Evolutionary conservation across 2,888 invertebrate species (phyloP), one percentile per base, ranked within the genome.

Genomic region (Thumatha senex): DNA sequence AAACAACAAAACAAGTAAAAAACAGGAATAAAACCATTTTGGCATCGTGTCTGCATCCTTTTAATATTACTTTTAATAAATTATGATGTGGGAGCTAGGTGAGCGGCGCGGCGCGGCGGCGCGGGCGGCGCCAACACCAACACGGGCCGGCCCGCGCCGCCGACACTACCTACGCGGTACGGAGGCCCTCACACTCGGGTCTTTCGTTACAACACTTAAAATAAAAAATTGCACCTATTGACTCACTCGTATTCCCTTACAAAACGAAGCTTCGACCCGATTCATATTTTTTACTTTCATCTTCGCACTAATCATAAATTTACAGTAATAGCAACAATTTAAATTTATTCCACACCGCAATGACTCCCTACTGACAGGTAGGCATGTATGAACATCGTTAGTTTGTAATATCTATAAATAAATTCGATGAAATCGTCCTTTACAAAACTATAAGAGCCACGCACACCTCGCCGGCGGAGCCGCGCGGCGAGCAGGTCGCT

Each of bases 11-110:
- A 89, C 86, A 88, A 89, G 84, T 84, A 86, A 89, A 85, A 89
- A 89, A 89, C 88, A 88, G 89, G 89, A 88, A 89, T 89, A 85
- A 86, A 89, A 90, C 89, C 89, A 89, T 89, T 90, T 90, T 90
- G 90, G 90, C 90, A 89, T 89, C 89, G 89, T 84, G 87, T 89
- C 86, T 87, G 87, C 86, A 78, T 84, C 76, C 74, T 82, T 85
- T 86, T 80, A 80, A 84, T 83, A 82, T 80, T 85, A 81, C 80
- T 77, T 80, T 82, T 76, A 84, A 86, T 87, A 86, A 82, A 86
- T 82, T 76, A 82, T 74, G 75, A 58, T 72, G 80, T 76, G 84
- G 78, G 84, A 80, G 70, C 74, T 78, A 73, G 75, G 76, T 70
- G 68, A 70, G 75, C 64, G 58, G 57, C 63, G 71, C 57, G 69